Percentiles rank a stretch among this genome's conserved stretches.
These are phyloP conservation scores for Eulemur macaco DNA, from an alignment of 2,113 vertebrate species.

Conservation along the genomic window DNA sequence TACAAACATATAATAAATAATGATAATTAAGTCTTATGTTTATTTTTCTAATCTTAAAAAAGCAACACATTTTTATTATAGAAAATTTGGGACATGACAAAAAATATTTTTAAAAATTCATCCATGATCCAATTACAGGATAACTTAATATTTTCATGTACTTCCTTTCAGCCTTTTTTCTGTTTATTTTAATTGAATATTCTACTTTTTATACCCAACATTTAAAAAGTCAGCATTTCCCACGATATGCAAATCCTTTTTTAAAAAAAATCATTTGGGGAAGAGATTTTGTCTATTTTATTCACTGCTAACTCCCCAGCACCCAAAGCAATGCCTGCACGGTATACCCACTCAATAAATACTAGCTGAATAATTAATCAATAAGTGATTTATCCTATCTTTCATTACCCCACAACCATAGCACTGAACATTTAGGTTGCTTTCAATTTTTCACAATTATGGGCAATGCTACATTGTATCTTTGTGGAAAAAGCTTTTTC, in stretches of 20 bases:
- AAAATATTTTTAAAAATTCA: background rate
- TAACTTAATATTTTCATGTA: conserved; percentile 1
- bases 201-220: background rate
- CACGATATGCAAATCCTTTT: background rate
- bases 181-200: conserved; percentile 14
- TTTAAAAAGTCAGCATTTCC: background rate
- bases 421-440: background rate
- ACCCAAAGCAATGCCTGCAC: background rate
- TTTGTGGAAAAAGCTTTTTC: background rate
- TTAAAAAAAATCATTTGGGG: conserved; percentile 30
- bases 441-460: conserved; percentile 20
- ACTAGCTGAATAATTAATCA: background rate
- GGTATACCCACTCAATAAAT: background rate
- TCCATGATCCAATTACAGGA: background rate
- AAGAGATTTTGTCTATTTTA: background rate
- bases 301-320: background rate
- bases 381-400: background rate
- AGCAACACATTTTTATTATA: background rate
- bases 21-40: conserved; percentile 28
- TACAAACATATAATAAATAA: conserved; percentile 52
- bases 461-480: background rate
- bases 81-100: background rate
- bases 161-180: background rate
- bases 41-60: conserved; percentile 51
- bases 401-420: background rate